Evolutionary conservation across 2,113 vertebrate species (phyloP), one percentile per base, ranked within the genome.

Genomic region (Micronycteris hirsuta): DNA sequence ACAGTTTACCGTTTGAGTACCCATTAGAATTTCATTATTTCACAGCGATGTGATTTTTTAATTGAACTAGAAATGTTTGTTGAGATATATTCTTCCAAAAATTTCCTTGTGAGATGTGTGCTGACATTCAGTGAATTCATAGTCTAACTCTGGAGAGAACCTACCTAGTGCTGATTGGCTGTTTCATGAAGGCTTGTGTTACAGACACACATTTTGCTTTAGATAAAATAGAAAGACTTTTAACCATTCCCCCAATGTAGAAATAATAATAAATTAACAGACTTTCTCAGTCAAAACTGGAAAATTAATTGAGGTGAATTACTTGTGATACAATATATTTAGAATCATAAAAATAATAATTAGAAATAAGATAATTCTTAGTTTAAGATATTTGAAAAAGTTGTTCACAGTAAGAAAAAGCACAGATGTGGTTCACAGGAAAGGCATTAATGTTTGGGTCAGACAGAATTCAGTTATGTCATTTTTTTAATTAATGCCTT

Each of bases 1-100:
- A 36, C 52, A 65, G 6, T 94, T 86, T 76, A 77, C 83, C 19
- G 58, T 93, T 83, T 91, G 45, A 73, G 19, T 45, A 24, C 14
- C 4, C 19, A 65, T 43, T 52, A 43, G 10, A 73, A 93, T 94
- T 92, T 83, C 33, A 82, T 58, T 92, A 63, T 91, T 96, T 95
- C 24, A 95, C 89, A 93, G 56, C 6, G 10, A 70, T 33, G 14
- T 83, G 4, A 49, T 31, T 70, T 68, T 28, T 89, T 26, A 93
- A 71, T 58, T 77, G 4, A 73, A 5, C 26, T 58, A 70, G 16
- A 92, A 96, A 80, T 45, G 7, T 47, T 47, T 95, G 24, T 7
- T 78, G 68, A 96, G 74, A 65, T 52, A 20, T 43, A 9, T 71
- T 96, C 33, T 92, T 78, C 38, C n/a, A 91, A 97, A 74, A 82